Evolutionary conservation across 2,888 invertebrate genomes (phyloP).

Genomic region (Cheilosia grossa): DNA sequence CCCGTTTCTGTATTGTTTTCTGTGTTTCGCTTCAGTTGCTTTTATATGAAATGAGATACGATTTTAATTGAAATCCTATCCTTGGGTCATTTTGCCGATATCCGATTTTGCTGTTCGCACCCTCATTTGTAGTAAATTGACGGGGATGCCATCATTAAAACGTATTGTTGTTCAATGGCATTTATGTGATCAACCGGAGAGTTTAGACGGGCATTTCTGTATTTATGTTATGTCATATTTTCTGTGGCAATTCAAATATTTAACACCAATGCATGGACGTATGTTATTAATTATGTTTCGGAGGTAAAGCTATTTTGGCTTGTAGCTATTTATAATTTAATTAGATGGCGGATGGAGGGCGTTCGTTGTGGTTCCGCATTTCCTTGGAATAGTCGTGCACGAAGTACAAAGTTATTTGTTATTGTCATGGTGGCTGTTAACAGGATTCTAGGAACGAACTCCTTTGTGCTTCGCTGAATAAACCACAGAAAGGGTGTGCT

Average conservation of each 20-base stretch:
- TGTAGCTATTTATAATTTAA: constrained; percentile 9
- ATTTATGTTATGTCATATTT: neutral
- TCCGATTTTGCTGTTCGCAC: constrained; percentile 47
- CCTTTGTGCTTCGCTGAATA: neutral
- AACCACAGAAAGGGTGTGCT: no score
- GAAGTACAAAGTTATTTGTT: neutral
- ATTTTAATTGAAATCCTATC: constrained; percentile 70
- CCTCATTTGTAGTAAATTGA: constrained; percentile 38
- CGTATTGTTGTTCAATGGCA: constrained; percentile 21
- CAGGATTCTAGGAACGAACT: no score
- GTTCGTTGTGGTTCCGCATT: neutral
- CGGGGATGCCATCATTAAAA: constrained; percentile 24
- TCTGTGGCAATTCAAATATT: neutral
- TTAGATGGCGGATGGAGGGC: neutral
- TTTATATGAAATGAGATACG: constrained; percentile 58
- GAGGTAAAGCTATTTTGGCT: neutral
- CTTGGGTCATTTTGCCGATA: constrained; percentile 52
- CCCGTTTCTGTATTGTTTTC: constrained; percentile 22
- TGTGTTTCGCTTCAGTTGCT: constrained; percentile 39
- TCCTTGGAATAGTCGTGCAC: neutral
- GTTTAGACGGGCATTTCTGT: neutral
- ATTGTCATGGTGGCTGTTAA: neutral
- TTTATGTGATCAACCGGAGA: constrained; percentile 5
- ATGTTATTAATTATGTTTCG: neutral
- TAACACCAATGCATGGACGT: neutral